These are phyloP conservation scores for Neosilurus hyrtlii DNA, from an alignment of 2,797 vertebrate genomes.

Conservation along the genomic window DNA sequence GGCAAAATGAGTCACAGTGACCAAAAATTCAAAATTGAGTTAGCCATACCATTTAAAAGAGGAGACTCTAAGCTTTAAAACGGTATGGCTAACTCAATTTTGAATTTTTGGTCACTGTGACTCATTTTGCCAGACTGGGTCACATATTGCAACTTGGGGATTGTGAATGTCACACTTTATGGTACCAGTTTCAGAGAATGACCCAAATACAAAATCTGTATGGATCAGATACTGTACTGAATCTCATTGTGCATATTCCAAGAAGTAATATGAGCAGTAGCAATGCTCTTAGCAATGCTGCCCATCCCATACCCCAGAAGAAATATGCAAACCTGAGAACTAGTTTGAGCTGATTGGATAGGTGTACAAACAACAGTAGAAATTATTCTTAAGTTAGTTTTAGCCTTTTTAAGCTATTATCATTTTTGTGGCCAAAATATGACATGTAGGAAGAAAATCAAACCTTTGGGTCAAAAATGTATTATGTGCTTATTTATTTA, in stretches of 20 bases:
- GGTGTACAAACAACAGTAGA: not conserved
- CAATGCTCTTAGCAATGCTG: not conserved
- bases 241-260: not conserved
- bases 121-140: too few relatives aligned
- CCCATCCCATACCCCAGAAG: too few relatives aligned
- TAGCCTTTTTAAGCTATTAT: not conserved
- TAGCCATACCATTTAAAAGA: too few relatives aligned
- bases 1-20: too few relatives aligned
- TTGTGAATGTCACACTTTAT: too few relatives aligned
- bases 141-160: too few relatives aligned
- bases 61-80: too few relatives aligned
- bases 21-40: too few relatives aligned
- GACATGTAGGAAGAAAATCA: not conserved
- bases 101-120: too few relatives aligned
- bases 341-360: not conserved
- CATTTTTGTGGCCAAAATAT: not conserved
- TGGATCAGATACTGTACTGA: not conserved
- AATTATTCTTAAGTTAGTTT: not conserved
- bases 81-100: too few relatives aligned
- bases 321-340: constrained; percentile 7
- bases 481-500: not conserved
- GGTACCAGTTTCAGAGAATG: too few relatives aligned
- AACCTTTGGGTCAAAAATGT: not conserved
- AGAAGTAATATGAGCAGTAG: not conserved
- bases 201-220: not conserved